phyloP scores from a whole-genome alignment of 2,888 invertebrate genomes.

The Folsomia manolachei region DNA sequence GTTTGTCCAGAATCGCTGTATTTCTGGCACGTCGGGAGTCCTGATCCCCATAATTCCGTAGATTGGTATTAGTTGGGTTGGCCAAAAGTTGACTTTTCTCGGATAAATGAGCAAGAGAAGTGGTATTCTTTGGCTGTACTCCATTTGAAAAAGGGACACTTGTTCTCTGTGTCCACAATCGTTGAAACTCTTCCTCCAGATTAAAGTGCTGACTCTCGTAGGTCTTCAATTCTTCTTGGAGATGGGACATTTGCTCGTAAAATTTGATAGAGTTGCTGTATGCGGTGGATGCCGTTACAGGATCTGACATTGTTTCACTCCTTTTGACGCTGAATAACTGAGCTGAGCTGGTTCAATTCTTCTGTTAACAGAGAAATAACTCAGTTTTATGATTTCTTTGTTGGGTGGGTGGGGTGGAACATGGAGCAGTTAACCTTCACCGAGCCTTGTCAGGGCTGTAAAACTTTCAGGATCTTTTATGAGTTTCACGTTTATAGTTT shows the following conservation, averaged over 20 bases:
- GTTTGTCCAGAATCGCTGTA: conserved; percentile 41
- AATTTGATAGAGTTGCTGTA: conserved; percentile 31
- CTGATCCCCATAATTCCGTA: background rate
- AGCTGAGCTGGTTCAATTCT: background rate
- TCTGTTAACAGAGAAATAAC: conserved; percentile 4
- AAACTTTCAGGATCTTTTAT: no score
- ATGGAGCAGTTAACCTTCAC: background rate
- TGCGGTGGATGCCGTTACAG: background rate
- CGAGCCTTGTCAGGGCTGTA: no score
- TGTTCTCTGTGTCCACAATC: conserved; percentile 15
- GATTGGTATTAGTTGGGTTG: background rate
- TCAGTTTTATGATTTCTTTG: conserved; percentile 9
- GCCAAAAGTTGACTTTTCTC: conserved; percentile 6
- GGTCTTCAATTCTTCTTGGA: conserved; percentile 34
- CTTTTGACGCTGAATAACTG: no score
- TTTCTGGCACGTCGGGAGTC: conserved; percentile 30
- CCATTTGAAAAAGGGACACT: background rate
- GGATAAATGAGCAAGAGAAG: background rate
- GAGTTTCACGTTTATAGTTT: no score
- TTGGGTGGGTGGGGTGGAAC: background rate
- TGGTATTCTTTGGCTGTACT: background rate
- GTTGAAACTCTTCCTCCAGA: conserved; percentile 29
- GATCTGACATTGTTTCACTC: conserved; percentile 1
- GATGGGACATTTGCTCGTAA: conserved; percentile 33
- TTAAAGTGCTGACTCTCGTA: conserved; percentile 32